Evolutionary conservation across 2,797 vertebrate species (phyloP), one percentile per base, ranked within the genome.

Genomic region (Eupleurogrammus muticus): DNA sequence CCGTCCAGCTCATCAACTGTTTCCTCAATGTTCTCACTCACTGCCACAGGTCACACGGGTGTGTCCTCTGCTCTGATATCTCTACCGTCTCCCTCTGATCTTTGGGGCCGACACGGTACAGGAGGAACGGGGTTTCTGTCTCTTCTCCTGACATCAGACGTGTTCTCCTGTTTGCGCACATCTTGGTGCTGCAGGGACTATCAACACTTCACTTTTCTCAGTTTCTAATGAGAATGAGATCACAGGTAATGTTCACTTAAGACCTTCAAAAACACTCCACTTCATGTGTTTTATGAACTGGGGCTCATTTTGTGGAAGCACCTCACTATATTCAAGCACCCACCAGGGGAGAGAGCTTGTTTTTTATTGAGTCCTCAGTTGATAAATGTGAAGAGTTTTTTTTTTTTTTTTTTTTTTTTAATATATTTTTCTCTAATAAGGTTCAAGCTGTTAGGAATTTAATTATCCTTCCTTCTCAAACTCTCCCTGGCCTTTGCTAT

Each of bases 201-300:
- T 81, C 77, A 52, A 78, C 82, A 76, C 83, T 87, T 89, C 72
- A 77, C 17, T 57, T 62, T 85, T 90, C 84, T 83, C 84, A 42
- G 76, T 80, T 83, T 75, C 77, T 86, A 80, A 85, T 80, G 86
- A 86, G 85, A 71, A 84, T 58, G 77, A 69, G 87, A 84, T 90
- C 83, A 79, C 85, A 86, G 85, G 84, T 90, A 85, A 81, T 48
- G 70, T 81, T 90, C 85, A 85, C 78, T 89, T 88, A 72, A 86
- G 85, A 85, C 84, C 81, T 82, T 89, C 81, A 83, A 60, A 86
- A 85, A 88, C 76, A 81, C 86, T 80, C 63, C 82, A 85, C 82
- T 89, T 80, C 82, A 34, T 47, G 55, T 72, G 77, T 79, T 75
- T 79, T 5, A 75, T 66, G 57, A 87, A 66, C 51, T n/a, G 16